Evolutionary conservation across 2,888 invertebrate species (phyloP), one percentile per base, ranked within the genome.

Genomic region (Synergus itoensis): DNA sequence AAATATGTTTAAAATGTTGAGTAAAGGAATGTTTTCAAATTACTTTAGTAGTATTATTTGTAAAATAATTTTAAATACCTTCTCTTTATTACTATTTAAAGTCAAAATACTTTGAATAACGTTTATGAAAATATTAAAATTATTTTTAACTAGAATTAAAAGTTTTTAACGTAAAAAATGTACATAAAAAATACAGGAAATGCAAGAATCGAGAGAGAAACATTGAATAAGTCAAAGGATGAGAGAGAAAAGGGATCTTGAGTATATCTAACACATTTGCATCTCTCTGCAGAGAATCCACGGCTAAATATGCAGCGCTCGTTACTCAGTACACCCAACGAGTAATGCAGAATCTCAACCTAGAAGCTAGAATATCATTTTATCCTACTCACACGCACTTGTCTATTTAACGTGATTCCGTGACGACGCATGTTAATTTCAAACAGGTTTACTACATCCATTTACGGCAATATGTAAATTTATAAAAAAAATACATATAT

Each of bases 301-400:
- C 80, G 83, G 81, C 86, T 87, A 87, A 87, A 87, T 87, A 86
- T 87, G 86, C 86, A 81, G 83, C 79, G 86, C 85, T 87, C 87
- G 87, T 87, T 87, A 87, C 82, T 85, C 86, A 85, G 82, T 85
- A 83, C 84, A 85, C 86, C 86, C 84, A 83, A 82, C 83, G 80
- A 83, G 73, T 76, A 80, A 81, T 60, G 83, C 82, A 77, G 81
- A 82, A 85, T 80, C 83, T 84, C 77, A 81, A 80, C 83, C 16
- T n/a, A 60, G 5, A 60, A 60, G 18, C 28, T 63, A 36, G 36
- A 63, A 63, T 36, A 36, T 36, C 36, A 36, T 36, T 36, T 36
- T 36, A 36, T 36, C 36, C 36, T 36, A 40, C 16, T 40, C 14
- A 64, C 64, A 40, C 11, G 64, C 40, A 40, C 40, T 40, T 40